These are phyloP conservation scores for Diadegma fenestrale DNA, from an alignment of 2,888 invertebrate species.

Conservation along the genomic window DNA sequence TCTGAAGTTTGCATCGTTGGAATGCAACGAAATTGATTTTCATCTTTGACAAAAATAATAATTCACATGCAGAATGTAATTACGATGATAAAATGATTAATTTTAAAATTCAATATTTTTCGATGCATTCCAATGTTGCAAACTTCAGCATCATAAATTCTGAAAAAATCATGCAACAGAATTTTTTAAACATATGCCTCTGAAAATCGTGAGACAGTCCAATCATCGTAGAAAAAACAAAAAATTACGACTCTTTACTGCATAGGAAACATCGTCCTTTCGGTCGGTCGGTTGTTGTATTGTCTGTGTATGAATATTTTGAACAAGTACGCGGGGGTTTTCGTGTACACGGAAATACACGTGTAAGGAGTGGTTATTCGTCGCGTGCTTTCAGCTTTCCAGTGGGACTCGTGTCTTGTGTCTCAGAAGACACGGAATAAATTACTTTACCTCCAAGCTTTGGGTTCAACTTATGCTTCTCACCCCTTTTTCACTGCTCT, in stretches of 20 bases:
- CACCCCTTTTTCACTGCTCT: constrained; percentile 45
- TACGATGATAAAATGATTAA: no score
- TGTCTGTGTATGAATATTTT: background rate
- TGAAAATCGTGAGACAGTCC: background rate
- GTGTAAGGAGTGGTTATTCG: constrained; percentile 51
- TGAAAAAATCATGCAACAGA: no score
- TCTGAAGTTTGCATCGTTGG: no score
- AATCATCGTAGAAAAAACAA: background rate
- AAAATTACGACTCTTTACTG: no score
- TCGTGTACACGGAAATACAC: constrained; percentile 22
- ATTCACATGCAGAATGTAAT: no score
- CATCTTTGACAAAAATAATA: no score
- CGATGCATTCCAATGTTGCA: no score
- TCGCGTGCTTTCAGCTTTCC: constrained; percentile 57
- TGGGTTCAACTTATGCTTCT: constrained; percentile 47
- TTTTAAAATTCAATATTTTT: no score
- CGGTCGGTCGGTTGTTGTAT: background rate
- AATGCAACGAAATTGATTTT: no score
- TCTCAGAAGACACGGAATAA: constrained; percentile 67
- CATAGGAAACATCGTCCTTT: background rate
- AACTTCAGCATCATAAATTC: no score
- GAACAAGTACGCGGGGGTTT: background rate
- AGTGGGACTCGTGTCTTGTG: constrained; percentile 57
- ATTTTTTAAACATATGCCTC: no score
- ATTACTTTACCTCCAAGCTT: constrained; percentile 70